phyloP scores from a whole-genome alignment of 2,797 vertebrate species.

The Orientallactaga sibirica region DNA sequence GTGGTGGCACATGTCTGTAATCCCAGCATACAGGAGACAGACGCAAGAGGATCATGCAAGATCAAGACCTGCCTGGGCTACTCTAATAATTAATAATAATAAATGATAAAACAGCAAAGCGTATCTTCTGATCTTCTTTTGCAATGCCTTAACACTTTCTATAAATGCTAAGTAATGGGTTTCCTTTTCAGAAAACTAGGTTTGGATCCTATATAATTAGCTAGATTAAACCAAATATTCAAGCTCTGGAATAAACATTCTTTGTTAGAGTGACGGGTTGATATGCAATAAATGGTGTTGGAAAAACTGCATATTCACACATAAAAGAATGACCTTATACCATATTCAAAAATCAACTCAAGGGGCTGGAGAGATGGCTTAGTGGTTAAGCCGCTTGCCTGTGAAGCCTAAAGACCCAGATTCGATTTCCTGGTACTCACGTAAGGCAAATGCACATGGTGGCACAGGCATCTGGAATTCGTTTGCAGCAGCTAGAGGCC shows the following conservation, averaged over 20 bases:
- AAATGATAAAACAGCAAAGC: no score
- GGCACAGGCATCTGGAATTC: no score
- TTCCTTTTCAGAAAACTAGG: not conserved
- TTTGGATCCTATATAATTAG: not conserved
- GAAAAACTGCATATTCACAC: not conserved
- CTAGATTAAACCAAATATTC: not conserved
- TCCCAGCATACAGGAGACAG: not conserved
- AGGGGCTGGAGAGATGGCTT: no score
- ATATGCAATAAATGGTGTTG: not conserved
- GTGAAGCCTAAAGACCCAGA: no score
- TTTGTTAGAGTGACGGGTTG: not conserved
- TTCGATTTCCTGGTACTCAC: no score
- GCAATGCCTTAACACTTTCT: conserved; percentile 1
- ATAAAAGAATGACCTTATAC: not conserved
- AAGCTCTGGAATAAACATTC: not conserved
- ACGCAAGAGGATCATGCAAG: not conserved
- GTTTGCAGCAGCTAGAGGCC: no score
- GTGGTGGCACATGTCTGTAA: not conserved
- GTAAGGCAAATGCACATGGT: no score
- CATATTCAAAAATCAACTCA: not conserved
- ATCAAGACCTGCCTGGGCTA: not conserved
- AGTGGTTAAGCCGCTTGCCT: no score
- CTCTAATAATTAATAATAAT: no score
- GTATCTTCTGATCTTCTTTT: not conserved
- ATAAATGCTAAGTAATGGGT: not conserved